Conservation (phyloP, 2,888 invertebrate species). For the Dermolepida albohirtum region DNA sequence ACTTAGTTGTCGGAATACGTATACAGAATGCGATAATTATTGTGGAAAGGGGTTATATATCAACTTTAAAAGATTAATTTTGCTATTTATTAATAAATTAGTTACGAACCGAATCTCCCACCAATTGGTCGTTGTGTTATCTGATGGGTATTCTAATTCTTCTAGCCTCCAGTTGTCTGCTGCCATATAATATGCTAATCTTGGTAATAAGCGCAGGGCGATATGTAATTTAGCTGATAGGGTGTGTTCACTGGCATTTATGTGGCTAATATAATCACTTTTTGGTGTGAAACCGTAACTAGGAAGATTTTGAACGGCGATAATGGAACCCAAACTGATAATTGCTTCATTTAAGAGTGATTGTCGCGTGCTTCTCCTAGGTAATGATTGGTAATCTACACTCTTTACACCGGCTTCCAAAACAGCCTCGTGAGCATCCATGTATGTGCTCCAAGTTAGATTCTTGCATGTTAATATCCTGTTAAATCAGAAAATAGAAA, state of each 20-base stretch:
- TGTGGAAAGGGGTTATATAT: no score
- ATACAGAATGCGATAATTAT: no score
- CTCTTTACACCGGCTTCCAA: slow-evolving; percentile 54
- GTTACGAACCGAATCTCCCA: slow-evolving; percentile 66
- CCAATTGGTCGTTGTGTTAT: slow-evolving; percentile 58
- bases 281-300: slow-evolving; percentile 66
- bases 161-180: slow-evolving; percentile 71
- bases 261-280: slow-evolving; percentile 61
- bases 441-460: slow-evolving; percentile 67
- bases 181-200: slow-evolving; percentile 69
- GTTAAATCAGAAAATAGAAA: slow-evolving; percentile 34
- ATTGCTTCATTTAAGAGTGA: slow-evolving; percentile 69
- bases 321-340: slow-evolving; percentile 67
- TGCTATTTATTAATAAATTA: not conserved
- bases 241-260: slow-evolving; percentile 65
- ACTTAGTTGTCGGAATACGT: no score
- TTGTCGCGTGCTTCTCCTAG: slow-evolving; percentile 55
- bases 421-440: slow-evolving; percentile 69
- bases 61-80: no score
- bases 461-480: slow-evolving; percentile 67
- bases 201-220: slow-evolving; percentile 70
- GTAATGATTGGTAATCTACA: slow-evolving; percentile 53
- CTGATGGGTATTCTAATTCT: slow-evolving; percentile 50
- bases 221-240: slow-evolving; percentile 68
- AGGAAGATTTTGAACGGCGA: slow-evolving; percentile 68